Evolutionary conservation across 2,797 vertebrate genomes (phyloP).

Genomic region (Sardinella longiceps): DNA sequence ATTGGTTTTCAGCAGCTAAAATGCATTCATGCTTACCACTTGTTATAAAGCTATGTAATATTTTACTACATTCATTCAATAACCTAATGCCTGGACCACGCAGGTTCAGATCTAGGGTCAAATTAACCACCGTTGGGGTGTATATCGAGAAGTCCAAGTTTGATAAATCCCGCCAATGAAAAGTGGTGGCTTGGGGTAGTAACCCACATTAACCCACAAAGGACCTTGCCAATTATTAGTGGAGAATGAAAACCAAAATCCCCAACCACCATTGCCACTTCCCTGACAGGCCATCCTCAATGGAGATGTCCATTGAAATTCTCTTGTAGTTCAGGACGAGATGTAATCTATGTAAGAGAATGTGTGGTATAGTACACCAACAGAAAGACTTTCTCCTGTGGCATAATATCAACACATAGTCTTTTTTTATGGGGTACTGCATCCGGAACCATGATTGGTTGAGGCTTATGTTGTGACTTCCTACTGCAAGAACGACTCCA

Average conservation of each 20-base stretch:
- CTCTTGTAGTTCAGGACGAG: too few relatives aligned
- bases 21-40: slow-evolving; percentile 43
- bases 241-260: too few relatives aligned
- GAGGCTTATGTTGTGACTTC: background rate
- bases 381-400: background rate
- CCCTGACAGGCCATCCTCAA: background rate
- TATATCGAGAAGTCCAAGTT: background rate
- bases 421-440: background rate
- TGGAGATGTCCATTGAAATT: too few relatives aligned
- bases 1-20: slow-evolving; percentile 40
- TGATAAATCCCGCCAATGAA: background rate
- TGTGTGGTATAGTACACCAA: background rate
- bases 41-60: slow-evolving; percentile 40
- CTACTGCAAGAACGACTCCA: background rate
- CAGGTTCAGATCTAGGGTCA: background rate
- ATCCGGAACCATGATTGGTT: background rate
- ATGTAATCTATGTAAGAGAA: background rate
- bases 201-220: too few relatives aligned
- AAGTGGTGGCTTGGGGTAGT: background rate
- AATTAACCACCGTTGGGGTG: background rate
- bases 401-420: background rate
- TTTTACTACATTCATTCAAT: slow-evolving; percentile 59
- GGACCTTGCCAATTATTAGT: too few relatives aligned
- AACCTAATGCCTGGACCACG: slow-evolving; percentile 36
- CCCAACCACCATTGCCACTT: too few relatives aligned